Base-by-base conservation (phyloP, 1,140 invertebrate genomes). In the Panulirus ornatus region DNA sequence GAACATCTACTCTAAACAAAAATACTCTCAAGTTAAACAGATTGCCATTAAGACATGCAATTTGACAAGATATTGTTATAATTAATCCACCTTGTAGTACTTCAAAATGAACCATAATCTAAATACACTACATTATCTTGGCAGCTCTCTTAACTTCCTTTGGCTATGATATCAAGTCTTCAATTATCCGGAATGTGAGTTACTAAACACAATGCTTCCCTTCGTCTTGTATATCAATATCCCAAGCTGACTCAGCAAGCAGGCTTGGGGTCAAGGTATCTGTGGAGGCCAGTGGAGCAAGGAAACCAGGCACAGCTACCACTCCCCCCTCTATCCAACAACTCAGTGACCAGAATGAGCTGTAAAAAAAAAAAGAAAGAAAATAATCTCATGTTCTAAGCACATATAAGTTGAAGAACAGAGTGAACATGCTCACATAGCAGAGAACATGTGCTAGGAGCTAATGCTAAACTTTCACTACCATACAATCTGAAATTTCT, bases 341-440 rank as follows among this genome's bases (percentile, higher is more conserved):
- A 47, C 44, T 78, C 75, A 78, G 44, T 30, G 40, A 44, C 75
- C 75, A 78, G 44, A 78, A 78, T 78, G 75, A 78, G 75, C 75
- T 78, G 75, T 44, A 44, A 30, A 9, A 47, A 34, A 27, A 2
- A 40, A 34, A 36, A 73, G 8, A 11, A n/a, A n/a, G n/a, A n/a
- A n/a, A n/a, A n/a, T n/a, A n/a, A n/a, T n/a, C n/a, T n/a, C n/a
- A n/a, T n/a, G n/a, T n/a, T n/a, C n/a, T n/a, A n/a, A n/a, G n/a
- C n/a, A n/a, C n/a, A n/a, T n/a, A n/a, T n/a, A n/a, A n/a, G n/a
- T n/a, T n/a, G n/a, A n/a, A n/a, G n/a, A n/a, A n/a, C n/a, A n/a
- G n/a, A n/a, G n/a, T n/a, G n/a, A n/a, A n/a, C n/a, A n/a, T n/a
- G n/a, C n/a, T n/a, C n/a, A n/a, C n/a, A n/a, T n/a, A n/a, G n/a